Evolutionary conservation across 2,888 invertebrate genomes (phyloP), one percentile per base, ranked within the genome.

Genomic region (Drosophila suboccidentalis): DNA sequence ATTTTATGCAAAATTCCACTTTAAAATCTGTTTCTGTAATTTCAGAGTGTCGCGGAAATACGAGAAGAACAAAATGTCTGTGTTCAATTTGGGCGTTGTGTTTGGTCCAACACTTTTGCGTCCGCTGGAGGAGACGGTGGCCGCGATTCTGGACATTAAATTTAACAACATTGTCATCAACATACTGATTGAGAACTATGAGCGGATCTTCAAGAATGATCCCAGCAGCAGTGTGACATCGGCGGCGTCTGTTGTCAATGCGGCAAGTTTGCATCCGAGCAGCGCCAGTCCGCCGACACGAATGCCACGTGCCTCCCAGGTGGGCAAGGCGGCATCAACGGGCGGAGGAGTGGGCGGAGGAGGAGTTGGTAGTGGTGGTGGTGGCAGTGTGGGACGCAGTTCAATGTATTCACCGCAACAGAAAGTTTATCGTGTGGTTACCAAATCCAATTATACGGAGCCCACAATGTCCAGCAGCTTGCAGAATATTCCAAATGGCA

Each of bases 81-180:
- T 97, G 54, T 97, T 97, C 83, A 99, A 99, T 94, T 94, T 99
- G 89, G 98, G 98, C 3, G 99, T 99, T 58, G 99, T 99, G 92
- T 99, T 99, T 93, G 99, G 99, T 26, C 99, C 99, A 34, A 99
- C 99, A 55, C 94, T 99, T 88, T 94, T 99, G 92, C 95, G 99
- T 70, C 97, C 99, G 6, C 97, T 97, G 94, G 97, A 98, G 92
- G 99, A 99, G 94, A 98, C 98, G 9, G 97, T 99, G 69, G 98
- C 99, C 66, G 98, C 98, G 91, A 99, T 99, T 91, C 96, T 99
- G 95, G 98, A 99, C 93, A 97, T 99, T 84, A 99, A 99, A 94
- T 99, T 99, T 94, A 98, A 98, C 94, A 99, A 99, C 94, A 97
- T 99, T 90, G 97, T 99, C 78, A 98, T 99, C 62, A 99, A 99